These are phyloP conservation scores for Urechis unicinctus DNA, from an alignment of 2,888 invertebrate species.

Conservation along the genomic window DNA sequence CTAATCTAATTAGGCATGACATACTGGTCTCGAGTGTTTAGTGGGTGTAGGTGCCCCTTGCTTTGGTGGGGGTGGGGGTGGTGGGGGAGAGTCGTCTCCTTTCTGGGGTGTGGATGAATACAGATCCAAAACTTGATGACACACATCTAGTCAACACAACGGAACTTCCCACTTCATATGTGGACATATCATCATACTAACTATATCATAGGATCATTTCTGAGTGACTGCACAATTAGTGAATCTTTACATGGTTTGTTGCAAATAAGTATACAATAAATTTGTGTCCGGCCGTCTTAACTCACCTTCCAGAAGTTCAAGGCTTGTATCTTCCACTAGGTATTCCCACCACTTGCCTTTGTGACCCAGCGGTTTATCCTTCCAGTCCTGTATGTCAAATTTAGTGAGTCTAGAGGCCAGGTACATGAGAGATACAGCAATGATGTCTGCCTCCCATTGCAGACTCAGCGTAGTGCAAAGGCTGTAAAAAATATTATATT, in stretches of 20 bases:
- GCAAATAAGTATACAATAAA: no score
- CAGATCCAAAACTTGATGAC: conserved; percentile 85
- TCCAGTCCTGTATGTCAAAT: conserved; percentile 91
- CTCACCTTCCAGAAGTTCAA: conserved; percentile 87
- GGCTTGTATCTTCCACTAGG: conserved; percentile 90
- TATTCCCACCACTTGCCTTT: conserved; percentile 85
- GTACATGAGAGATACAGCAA: conserved; percentile 92
- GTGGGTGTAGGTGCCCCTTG: background rate
- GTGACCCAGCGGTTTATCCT: conserved; percentile 65
- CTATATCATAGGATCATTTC: background rate
- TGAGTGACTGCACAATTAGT: background rate
- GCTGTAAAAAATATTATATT: conserved; percentile 52
- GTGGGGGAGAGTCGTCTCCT: conserved; percentile 32
- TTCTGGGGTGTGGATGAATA: conserved; percentile 54
- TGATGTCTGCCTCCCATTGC: conserved; percentile 98
- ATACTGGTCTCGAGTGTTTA: conserved; percentile 13
- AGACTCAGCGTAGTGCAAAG: conserved; percentile 91
- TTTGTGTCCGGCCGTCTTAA: no score
- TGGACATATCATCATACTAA: background rate
- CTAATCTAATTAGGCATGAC: no score
- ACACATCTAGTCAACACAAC: conserved; percentile 65
- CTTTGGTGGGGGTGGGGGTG: conserved; percentile 24
- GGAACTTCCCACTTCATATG: background rate
- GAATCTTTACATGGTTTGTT: no score
- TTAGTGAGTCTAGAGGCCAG: conserved; percentile 92